These are phyloP conservation scores for Lycaena phlaeas DNA, from an alignment of 2,888 invertebrate species.

Conservation along the genomic window DNA sequence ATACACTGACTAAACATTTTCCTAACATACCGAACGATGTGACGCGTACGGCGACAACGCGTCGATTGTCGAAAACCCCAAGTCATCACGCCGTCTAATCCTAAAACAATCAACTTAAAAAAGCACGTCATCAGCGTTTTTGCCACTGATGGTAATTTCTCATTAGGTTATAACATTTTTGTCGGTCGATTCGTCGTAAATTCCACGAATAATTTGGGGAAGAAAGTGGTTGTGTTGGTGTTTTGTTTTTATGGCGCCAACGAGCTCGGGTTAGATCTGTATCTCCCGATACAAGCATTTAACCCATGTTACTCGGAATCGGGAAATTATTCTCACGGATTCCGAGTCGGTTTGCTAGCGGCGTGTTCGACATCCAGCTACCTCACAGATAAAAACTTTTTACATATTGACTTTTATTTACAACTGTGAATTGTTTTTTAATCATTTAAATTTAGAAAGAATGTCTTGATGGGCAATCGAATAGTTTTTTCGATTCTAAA, in stretches of 20 bases:
- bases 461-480: too few relatives aligned
- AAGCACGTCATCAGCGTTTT: constrained; percentile 38
- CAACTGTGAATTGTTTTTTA: too few relatives aligned
- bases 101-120: constrained; percentile 59
- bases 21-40: constrained; percentile 31
- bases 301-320: constrained; percentile 68
- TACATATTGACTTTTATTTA: too few relatives aligned
- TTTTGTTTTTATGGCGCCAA: constrained; percentile 74
- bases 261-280: constrained; percentile 67
- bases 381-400: too few relatives aligned
- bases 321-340: constrained; percentile 63
- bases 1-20: constrained; percentile 27
- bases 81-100: constrained; percentile 49
- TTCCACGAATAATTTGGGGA: constrained; percentile 70
- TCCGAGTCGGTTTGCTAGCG: constrained; percentile 45
- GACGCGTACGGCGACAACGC: constrained; percentile 27
- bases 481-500: too few relatives aligned
- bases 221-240: constrained; percentile 68
- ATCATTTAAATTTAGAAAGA: too few relatives aligned
- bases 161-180: constrained; percentile 71
- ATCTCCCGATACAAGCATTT: constrained; percentile 68
- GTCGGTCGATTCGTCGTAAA: constrained; percentile 67
- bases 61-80: constrained; percentile 37
- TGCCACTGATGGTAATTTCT: constrained; percentile 69
- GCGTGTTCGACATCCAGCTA: constrained; percentile 54